Evolutionary conservation across 1,140 invertebrate genomes (phyloP).

Genomic region (Pogonomyrmex barbatus): DNA sequence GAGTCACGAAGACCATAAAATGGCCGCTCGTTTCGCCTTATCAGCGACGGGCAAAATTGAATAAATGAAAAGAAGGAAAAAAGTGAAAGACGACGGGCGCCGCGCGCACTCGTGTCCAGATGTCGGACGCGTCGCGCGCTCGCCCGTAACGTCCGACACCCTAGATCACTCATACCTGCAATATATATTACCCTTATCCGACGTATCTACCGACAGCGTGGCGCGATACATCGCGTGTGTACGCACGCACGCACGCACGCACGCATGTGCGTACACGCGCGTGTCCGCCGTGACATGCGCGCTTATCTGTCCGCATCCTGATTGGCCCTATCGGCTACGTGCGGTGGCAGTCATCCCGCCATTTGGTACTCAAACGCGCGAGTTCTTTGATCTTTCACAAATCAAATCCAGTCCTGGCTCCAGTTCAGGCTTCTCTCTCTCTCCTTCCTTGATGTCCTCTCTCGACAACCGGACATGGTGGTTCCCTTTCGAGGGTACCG

Average conservation of each 20-base stretch:
- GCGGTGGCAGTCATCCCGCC: conserved; percentile 54
- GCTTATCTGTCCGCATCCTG: conserved; percentile 75
- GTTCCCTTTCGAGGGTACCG: not conserved
- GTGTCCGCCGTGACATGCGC: conserved; percentile 66
- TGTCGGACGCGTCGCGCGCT: not conserved
- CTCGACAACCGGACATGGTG: not conserved
- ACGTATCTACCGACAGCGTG: conserved; percentile 68
- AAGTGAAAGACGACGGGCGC: not conserved
- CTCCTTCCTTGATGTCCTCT: not conserved
- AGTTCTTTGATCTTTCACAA: conserved; percentile 83
- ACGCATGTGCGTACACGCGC: not conserved
- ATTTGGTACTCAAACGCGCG: conserved; percentile 66
- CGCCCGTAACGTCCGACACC: conserved; percentile 25
- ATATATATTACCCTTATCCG: conserved; percentile 71
- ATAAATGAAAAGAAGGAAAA: conserved; percentile 28
- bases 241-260: not conserved
- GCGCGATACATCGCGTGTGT: too few species aligned
- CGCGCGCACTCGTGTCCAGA: conserved; percentile 13
- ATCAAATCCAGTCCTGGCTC: conserved; percentile 80
- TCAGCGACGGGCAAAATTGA: conserved; percentile 21
- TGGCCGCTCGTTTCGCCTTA: conserved; percentile 35
- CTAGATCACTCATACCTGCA: conserved; percentile 67
- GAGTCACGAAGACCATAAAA: conserved; percentile 47
- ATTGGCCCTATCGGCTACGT: conserved; percentile 72
- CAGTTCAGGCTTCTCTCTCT: conserved; percentile 42